phyloP scores from a whole-genome alignment of 2,113 vertebrate species.

The Sclerurus mexicanus region DNA sequence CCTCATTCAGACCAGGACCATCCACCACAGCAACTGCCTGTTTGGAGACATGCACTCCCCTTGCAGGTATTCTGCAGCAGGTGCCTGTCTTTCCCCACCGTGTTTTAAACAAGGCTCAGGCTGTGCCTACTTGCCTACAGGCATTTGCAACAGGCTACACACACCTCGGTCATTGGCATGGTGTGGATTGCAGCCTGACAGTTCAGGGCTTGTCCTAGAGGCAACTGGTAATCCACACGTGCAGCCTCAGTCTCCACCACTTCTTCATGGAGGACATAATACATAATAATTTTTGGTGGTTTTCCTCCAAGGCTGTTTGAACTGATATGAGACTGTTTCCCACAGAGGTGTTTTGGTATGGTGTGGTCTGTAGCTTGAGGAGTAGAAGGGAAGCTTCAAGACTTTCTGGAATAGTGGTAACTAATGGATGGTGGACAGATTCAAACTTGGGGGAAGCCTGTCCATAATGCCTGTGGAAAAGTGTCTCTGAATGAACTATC shows the following conservation, averaged over 20 bases:
- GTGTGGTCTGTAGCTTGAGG: not conserved
- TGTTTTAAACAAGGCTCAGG: not conserved
- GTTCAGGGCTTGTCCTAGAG: not conserved
- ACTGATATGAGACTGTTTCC: not conserved
- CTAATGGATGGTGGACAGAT: not conserved
- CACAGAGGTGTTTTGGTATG: not conserved
- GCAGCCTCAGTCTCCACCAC: not conserved
- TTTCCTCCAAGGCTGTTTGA: not conserved
- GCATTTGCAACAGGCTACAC: not conserved
- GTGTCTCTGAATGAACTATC: not conserved
- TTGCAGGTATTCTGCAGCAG: not conserved
- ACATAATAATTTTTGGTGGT: rapidly evolving
- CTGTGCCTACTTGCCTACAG: not conserved
- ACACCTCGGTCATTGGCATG: rapidly evolving
- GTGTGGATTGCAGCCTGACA: not conserved
- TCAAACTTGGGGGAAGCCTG: not conserved
- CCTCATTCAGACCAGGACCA: not conserved
- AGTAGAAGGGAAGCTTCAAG: not conserved
- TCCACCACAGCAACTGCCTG: not conserved
- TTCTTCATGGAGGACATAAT: not conserved
- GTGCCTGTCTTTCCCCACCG: not conserved
- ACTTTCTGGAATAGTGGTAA: not conserved
- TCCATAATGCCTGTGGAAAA: not conserved
- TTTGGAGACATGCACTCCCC: not conserved
- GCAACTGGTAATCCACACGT: not conserved